phyloP scores from a whole-genome alignment of 1,140 invertebrate genomes.

The Drosophila takahashii region DNA sequence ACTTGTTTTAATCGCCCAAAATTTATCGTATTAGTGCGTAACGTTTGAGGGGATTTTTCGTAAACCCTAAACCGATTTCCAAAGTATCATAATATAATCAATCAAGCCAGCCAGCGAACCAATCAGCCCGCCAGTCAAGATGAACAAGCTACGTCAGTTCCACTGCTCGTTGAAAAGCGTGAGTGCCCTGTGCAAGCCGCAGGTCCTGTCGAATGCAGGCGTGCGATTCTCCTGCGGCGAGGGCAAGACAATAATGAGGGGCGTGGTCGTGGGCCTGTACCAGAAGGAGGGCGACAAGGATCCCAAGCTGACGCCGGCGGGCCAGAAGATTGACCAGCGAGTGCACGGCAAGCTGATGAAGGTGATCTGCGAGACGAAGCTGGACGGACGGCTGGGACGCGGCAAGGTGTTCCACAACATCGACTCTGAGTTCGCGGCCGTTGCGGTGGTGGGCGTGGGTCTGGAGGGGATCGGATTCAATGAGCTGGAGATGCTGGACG shows the following conservation, averaged over 20 bases:
- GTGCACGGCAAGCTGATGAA: conserved; percentile 66
- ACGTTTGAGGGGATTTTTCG: neutral
- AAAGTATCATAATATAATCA: neutral
- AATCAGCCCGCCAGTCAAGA: neutral
- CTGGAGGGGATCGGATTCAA: conserved; percentile 87
- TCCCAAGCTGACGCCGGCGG: conserved; percentile 63
- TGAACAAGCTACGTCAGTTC: conserved; percentile 22
- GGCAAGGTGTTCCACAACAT: conserved; percentile 87
- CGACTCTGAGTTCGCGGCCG: conserved; percentile 86
- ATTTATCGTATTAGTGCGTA: conserved; percentile 4
- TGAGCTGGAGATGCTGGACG: conserved; percentile 88
- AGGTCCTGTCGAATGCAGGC: neutral
- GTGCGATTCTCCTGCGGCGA: conserved; percentile 21
- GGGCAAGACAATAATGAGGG: conserved; percentile 26
- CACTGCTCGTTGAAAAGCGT: conserved; percentile 1
- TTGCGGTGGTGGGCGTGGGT: conserved; percentile 89
- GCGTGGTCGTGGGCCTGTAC: conserved; percentile 77
- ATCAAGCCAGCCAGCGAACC: neutral
- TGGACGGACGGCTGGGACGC: conserved; percentile 84
- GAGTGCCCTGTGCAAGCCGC: conserved; percentile 6
- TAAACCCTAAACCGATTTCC: neutral
- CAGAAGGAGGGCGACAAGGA: conserved; percentile 74
- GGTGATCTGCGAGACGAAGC: conserved; percentile 58
- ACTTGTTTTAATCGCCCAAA: conserved; percentile 14
- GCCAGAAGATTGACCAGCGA: conserved; percentile 67